Conservation (phyloP, 2,113 vertebrate genomes). For the Pseudorectes ferrugineus region DNA sequence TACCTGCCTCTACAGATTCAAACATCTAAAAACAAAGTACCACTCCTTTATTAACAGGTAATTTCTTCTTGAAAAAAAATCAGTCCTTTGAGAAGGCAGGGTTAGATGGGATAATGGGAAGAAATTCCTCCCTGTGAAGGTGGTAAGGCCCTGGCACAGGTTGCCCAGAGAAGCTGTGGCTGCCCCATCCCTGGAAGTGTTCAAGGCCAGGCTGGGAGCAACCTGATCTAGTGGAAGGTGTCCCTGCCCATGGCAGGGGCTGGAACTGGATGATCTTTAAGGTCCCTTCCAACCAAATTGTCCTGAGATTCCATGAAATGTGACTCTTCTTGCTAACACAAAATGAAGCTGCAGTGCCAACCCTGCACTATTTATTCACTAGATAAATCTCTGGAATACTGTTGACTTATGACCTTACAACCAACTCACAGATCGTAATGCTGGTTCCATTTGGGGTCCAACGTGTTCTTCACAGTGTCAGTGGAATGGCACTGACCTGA, state of each 20-base stretch:
- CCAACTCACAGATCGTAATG: constrained; percentile 94
- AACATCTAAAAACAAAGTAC: background rate
- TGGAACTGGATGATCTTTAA: background rate
- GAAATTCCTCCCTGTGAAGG: background rate
- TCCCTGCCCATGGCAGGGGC: background rate
- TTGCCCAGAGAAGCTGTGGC: background rate
- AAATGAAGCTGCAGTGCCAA: background rate
- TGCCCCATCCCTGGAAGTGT: background rate
- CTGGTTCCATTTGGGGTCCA: constrained; percentile 99
- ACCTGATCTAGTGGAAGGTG: background rate
- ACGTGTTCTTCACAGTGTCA: constrained; percentile 96
- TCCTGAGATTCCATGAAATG: background rate
- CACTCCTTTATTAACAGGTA: background rate
- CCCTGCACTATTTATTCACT: background rate
- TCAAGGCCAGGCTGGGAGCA: background rate
- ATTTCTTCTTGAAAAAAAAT: background rate
- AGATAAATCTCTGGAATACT: background rate
- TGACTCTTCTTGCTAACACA: background rate
- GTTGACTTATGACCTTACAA: background rate
- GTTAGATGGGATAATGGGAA: background rate
- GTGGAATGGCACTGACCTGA: constrained; percentile 98
- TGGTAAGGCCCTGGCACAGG: background rate
- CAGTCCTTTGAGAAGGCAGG: background rate
- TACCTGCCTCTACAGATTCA: background rate
- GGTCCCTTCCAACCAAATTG: background rate